These are phyloP conservation scores for Lophura nycthemera DNA, from an alignment of 2,113 vertebrate species.

Conservation along the genomic window DNA sequence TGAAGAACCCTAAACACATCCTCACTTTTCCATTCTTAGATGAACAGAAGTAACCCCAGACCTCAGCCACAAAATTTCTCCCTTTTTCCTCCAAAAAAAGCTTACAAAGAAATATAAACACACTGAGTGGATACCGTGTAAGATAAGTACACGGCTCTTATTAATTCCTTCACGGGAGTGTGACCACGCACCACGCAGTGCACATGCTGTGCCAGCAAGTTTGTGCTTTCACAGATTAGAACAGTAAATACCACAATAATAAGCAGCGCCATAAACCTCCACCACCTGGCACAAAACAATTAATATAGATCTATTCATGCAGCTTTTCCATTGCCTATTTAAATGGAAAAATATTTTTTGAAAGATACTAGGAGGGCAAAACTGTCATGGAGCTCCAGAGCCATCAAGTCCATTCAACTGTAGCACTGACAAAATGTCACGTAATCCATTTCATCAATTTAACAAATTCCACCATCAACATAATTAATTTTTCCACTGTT, in stretches of 20 bases:
- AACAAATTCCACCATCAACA: not conserved
- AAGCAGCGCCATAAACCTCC: not conserved
- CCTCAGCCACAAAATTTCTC: not conserved
- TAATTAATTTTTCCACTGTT: not conserved
- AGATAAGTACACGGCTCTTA: not conserved
- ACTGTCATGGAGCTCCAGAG: not conserved
- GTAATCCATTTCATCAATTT: not conserved
- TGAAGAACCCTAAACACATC: not conserved
- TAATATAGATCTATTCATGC: not conserved
- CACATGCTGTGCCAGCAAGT: not conserved
- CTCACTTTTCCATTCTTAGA: not conserved
- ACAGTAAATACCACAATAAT: not conserved
- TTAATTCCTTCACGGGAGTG: fast-evolving
- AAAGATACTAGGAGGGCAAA: not conserved
- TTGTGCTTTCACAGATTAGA: not conserved
- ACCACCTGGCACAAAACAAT: not conserved
- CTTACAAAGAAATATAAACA: not conserved
- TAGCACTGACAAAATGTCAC: not conserved
- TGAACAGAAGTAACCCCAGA: not conserved
- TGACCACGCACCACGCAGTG: fast-evolving
- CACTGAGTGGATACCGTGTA: fast-evolving
- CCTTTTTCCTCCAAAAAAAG: not conserved
- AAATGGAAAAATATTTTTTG: not conserved
- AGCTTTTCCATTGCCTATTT: not conserved
- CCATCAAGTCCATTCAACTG: not conserved